phyloP scores from a whole-genome alignment of 2,888 invertebrate species.

The Habroteleia sp. region DNA sequence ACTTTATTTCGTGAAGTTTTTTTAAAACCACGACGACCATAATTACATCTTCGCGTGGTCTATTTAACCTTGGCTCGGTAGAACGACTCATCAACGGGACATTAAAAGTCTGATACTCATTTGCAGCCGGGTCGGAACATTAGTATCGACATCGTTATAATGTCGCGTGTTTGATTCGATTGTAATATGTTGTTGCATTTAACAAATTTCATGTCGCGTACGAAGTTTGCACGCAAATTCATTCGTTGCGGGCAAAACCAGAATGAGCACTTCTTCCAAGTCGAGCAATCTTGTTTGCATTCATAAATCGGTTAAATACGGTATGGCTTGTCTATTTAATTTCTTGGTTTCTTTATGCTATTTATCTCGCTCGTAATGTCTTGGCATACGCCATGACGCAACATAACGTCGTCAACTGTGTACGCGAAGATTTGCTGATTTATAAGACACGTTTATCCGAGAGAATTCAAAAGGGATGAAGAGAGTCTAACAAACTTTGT shows the following conservation, averaged over 20 bases:
- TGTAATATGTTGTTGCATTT: conserved; percentile 62
- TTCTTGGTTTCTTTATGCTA: conserved; percentile 52
- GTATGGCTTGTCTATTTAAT: conserved; percentile 64
- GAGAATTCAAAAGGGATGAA: conserved; percentile 53
- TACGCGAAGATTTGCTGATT: conserved; percentile 71
- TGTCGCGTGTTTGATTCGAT: conserved; percentile 55
- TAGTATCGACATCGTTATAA: conserved; percentile 48
- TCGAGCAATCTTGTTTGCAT: conserved; percentile 57
- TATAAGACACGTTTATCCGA: conserved; percentile 69
- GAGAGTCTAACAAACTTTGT: conserved; percentile 56
- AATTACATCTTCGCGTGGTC: conserved; percentile 77
- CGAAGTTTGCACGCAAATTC: conserved; percentile 66
- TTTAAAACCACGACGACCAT: conserved; percentile 70
- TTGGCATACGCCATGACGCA: conserved; percentile 70
- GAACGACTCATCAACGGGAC: conserved; percentile 74
- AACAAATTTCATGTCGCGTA: conserved; percentile 57
- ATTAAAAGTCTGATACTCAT: conserved; percentile 63
- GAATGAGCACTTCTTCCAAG: conserved; percentile 8
- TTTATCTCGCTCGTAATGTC: conserved; percentile 62
- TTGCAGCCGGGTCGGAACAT: conserved; percentile 31
- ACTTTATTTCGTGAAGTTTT: conserved; percentile 66
- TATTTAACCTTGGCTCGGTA: conserved; percentile 75
- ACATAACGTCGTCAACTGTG: conserved; percentile 68
- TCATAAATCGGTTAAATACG: conserved; percentile 71
- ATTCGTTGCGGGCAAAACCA: neutral